These are phyloP conservation scores for Ooceraea biroi DNA, from an alignment of 1,140 invertebrate genomes.

Conservation along the genomic window DNA sequence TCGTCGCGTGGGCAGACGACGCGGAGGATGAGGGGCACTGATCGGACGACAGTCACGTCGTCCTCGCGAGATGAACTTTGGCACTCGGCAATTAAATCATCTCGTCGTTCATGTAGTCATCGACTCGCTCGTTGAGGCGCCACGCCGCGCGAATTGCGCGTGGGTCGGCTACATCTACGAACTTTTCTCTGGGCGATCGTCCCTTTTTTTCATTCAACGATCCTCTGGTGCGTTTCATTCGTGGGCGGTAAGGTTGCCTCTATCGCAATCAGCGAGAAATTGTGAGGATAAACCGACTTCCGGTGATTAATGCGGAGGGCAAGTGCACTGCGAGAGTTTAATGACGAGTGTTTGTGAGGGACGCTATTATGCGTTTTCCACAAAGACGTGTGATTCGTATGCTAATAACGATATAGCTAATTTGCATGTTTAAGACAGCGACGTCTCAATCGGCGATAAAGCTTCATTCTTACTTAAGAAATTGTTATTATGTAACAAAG, in stretches of 20 bases:
- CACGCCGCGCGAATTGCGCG: conserved; percentile 75
- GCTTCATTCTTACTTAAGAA: background rate
- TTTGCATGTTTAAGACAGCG: background rate
- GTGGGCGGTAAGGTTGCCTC: conserved; percentile 63
- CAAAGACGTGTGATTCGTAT: background rate
- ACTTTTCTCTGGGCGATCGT: conserved; percentile 10
- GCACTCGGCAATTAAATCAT: conserved; percentile 82
- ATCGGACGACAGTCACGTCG: conserved; percentile 33
- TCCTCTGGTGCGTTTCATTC: conserved; percentile 5
- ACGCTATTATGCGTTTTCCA: background rate
- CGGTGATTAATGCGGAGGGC: conserved; percentile 58
- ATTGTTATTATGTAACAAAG: background rate
- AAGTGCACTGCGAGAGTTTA: conserved; percentile 26
- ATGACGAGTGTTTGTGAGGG: background rate
- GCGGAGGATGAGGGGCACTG: conserved; percentile 51
- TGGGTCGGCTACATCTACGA: conserved; percentile 71
- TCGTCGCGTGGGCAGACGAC: background rate
- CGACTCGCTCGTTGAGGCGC: conserved; percentile 73
- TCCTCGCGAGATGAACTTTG: conserved; percentile 70
- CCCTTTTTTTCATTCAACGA: background rate
- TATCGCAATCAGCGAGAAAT: conserved; percentile 59
- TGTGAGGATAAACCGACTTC: conserved; percentile 68
- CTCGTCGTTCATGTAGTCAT: conserved; percentile 71
- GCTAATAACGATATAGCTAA: conserved; percentile 1
- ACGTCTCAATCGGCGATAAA: background rate